Evolutionary conservation across 2,888 invertebrate genomes (phyloP).

Genomic region (Eupithecia inturbata): DNA sequence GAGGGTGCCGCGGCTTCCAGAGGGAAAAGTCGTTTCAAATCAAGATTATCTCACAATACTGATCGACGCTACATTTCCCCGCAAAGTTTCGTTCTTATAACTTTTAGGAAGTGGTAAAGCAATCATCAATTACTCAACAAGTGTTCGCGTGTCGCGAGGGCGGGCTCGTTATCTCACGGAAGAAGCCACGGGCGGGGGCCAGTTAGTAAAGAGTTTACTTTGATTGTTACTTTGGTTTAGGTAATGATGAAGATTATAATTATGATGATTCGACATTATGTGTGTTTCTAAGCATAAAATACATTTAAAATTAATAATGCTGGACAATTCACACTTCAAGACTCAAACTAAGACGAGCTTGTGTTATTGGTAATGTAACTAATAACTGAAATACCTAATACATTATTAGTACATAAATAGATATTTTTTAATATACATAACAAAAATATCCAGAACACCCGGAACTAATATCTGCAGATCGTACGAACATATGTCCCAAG

Average conservation of each 20-base stretch:
- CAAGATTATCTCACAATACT: not conserved
- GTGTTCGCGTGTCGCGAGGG: conserved; percentile 15
- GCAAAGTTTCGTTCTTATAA: not conserved
- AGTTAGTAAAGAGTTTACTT: not conserved
- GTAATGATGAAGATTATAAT: too few species aligned
- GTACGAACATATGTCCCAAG: too few species aligned
- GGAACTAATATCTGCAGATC: too few species aligned
- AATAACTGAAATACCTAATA: too few species aligned
- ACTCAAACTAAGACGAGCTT: too few species aligned
- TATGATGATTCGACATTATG: not conserved
- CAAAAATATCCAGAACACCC: too few species aligned
- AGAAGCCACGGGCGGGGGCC: not conserved
- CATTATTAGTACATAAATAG: too few species aligned
- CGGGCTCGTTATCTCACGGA: not conserved
- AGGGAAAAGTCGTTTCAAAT: not conserved
- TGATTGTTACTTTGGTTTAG: not conserved
- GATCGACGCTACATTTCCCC: not conserved
- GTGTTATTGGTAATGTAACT: too few species aligned
- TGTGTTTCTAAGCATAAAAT: not conserved
- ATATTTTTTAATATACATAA: too few species aligned
- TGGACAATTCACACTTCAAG: too few species aligned
- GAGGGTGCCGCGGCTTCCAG: not conserved
- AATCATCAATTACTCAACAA: conserved; percentile 15
- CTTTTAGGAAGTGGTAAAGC: not conserved
- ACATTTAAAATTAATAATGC: too few species aligned